Percentiles rank a stretch among this genome's conserved stretches.
phyloP scores from a whole-genome alignment of 2,113 vertebrate species.

The Ellobius talpinus region DNA sequence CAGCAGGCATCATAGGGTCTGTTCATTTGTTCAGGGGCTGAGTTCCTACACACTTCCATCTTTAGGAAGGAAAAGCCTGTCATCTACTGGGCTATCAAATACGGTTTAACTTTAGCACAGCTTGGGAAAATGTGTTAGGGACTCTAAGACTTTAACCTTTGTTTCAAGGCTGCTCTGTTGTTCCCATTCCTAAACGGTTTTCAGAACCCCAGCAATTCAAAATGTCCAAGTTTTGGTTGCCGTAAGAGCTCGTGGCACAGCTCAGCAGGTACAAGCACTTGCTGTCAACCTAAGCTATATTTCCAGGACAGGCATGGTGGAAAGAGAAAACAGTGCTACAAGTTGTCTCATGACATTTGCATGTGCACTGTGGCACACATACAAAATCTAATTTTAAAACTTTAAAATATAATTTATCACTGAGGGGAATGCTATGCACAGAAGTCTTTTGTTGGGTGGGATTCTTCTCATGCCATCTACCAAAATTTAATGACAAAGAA shows the following conservation, averaged over 20 bases:
- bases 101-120: background rate
- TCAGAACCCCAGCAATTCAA: constrained; percentile 24
- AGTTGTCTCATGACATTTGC: too few species aligned
- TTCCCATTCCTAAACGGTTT: background rate
- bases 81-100: background rate
- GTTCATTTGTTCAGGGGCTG: background rate
- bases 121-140: background rate
- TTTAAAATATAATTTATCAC: background rate
- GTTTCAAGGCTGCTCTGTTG: background rate
- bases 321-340: background rate
- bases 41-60: too few species aligned
- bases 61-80: background rate
- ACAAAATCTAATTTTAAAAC: background rate
- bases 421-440: background rate
- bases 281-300: background rate
- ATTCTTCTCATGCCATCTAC: background rate
- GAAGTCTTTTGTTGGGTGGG: background rate
- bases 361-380: background rate
- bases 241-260: background rate
- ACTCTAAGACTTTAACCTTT: background rate
- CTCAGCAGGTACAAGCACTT: background rate
- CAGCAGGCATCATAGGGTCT: background rate
- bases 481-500: background rate
- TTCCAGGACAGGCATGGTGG: background rate
- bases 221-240: background rate